These are phyloP conservation scores for Alsophila aescularia DNA, from an alignment of 2,888 invertebrate species.

Conservation along the genomic window DNA sequence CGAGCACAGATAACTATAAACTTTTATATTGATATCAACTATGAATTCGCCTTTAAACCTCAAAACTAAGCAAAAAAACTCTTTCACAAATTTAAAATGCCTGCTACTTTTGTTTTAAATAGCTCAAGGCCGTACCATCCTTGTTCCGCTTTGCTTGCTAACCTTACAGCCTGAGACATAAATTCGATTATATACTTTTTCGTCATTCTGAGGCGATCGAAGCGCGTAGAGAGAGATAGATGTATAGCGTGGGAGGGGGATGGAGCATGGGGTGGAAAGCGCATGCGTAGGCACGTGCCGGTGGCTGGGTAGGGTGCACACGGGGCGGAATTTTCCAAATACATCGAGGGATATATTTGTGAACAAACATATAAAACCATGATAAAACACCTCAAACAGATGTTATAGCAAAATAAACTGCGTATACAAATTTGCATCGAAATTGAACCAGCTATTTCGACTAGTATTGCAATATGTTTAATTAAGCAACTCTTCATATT, in stretches of 20 bases:
- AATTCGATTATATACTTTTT: slow-evolving; percentile 81
- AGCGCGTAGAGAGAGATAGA: slow-evolving; percentile 61
- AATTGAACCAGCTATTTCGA: too few relatives aligned
- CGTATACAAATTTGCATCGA: too few relatives aligned
- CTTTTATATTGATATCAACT: too few relatives aligned
- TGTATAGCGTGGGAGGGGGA: slow-evolving; percentile 54
- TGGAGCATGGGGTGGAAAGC: slow-evolving; percentile 42
- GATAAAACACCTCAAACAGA: too few relatives aligned
- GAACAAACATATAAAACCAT: too few relatives aligned
- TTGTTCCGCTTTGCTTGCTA: slow-evolving; percentile 48
- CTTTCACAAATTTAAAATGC: too few relatives aligned
- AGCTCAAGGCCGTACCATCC: slow-evolving; percentile 59
- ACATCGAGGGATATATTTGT: slow-evolving; percentile 45
- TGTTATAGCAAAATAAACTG: too few relatives aligned
- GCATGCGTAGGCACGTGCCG: slow-evolving; percentile 80
- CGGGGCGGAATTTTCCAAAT: slow-evolving; percentile 41
- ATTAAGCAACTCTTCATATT: too few relatives aligned
- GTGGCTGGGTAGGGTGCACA: slow-evolving; percentile 43
- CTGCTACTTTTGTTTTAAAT: not conserved
- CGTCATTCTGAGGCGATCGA: slow-evolving; percentile 81
- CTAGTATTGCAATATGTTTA: too few relatives aligned
- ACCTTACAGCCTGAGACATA: slow-evolving; percentile 67
- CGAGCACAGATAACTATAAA: too few relatives aligned
- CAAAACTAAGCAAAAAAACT: too few relatives aligned
- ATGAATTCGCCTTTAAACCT: too few relatives aligned